Conservation (phyloP, 2,888 invertebrate genomes). For the Psylliodes chrysocephalus region DNA sequence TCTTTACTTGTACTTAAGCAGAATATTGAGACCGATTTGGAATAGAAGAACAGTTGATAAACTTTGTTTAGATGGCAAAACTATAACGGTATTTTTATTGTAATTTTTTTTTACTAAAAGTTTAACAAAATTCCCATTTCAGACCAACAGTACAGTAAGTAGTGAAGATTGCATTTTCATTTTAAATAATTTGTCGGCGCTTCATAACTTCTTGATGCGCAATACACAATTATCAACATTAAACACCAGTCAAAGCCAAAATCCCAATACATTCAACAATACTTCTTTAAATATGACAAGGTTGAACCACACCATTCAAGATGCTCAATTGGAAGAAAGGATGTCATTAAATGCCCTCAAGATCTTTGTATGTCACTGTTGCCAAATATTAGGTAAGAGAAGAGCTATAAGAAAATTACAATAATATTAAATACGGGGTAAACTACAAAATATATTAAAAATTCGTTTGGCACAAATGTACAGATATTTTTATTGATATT, state of each 20-base stretch:
- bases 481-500: neutral
- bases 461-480: neutral
- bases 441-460: too few relatives aligned
- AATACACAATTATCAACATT: conserved; percentile 67
- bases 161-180: conserved; percentile 79
- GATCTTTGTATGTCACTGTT: conserved; percentile 73
- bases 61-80: conserved; percentile 66
- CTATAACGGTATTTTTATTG: conserved; percentile 66
- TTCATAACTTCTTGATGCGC: conserved; percentile 78
- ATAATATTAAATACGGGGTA: too few relatives aligned
- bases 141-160: conserved; percentile 76
- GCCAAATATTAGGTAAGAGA: conserved; percentile 81
- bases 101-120: neutral
- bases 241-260: conserved; percentile 15
- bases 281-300: conserved; percentile 47
- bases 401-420: too few relatives aligned
- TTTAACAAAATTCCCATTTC: conserved; percentile 48
- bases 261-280: conserved; percentile 42
- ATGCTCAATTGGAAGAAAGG: conserved; percentile 74
- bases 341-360: conserved; percentile 82
- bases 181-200: conserved; percentile 78
- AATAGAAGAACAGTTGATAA: conserved; percentile 78
- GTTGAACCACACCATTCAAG: conserved; percentile 58
- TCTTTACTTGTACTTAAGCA: conserved; percentile 88
- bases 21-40: conserved; percentile 92